These are phyloP conservation scores for Stegostoma tigrinum DNA, from an alignment of 2,113 vertebrate species.

Conservation along the genomic window DNA sequence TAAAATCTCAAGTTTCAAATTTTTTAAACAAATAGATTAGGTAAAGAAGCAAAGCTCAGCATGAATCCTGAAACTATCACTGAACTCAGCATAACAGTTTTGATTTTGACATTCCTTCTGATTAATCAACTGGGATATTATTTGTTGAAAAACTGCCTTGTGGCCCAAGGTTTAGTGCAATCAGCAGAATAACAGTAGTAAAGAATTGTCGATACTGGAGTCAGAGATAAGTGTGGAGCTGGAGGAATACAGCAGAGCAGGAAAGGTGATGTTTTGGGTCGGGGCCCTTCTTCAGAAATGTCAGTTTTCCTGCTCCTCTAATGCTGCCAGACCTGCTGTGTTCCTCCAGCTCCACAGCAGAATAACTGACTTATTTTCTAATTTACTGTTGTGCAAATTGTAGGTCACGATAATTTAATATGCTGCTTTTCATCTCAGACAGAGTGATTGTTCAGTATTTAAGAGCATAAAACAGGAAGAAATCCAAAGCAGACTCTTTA, in stretches of 20 bases:
- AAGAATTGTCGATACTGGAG: no score
- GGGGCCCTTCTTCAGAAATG: no score
- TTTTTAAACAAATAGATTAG: not conserved
- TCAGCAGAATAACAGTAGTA: constrained; percentile 41
- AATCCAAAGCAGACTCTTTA: not conserved
- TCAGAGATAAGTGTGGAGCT: no score
- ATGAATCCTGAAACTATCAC: not conserved
- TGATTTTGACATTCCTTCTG: not conserved
- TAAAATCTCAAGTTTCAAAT: not conserved
- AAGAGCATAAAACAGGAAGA: not conserved
- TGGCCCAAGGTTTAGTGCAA: not conserved
- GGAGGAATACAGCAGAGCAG: no score
- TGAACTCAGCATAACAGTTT: not conserved
- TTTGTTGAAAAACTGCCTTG: not conserved
- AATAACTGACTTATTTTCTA: constrained; percentile 36
- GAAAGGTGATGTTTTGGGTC: no score
- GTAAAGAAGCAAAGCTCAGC: not conserved
- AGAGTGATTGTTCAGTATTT: constrained; percentile 28
- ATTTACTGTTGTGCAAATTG: constrained; percentile 37
- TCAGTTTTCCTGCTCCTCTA: no score
- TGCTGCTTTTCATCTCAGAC: constrained; percentile 35
- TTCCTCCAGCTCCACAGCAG: not conserved
- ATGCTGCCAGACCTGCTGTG: no score
- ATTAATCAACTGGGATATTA: not conserved
- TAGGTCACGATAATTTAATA: constrained; percentile 49